Evolutionary conservation across 1,140 invertebrate species (phyloP).

Genomic region (Ceratina calcarata): DNA sequence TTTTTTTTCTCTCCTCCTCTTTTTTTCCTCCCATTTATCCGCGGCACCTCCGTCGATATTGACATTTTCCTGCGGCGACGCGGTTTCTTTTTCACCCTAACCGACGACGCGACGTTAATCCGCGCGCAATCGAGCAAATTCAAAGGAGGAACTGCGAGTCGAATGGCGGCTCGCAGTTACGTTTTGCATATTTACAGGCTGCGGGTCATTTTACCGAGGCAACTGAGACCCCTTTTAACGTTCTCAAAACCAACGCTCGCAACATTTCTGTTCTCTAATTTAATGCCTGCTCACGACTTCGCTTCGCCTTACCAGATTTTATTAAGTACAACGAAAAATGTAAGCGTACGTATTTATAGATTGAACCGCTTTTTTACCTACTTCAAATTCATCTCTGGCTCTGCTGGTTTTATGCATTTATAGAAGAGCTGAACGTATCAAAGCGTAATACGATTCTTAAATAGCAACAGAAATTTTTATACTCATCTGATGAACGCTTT

Average conservation of each 20-base stretch:
- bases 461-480: too few relatives aligned
- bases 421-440: too few relatives aligned
- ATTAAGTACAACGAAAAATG: too few relatives aligned
- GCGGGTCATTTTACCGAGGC: background rate
- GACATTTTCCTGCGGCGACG: constrained; percentile 32
- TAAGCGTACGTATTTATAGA: too few relatives aligned
- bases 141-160: constrained; percentile 21
- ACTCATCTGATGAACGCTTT: too few relatives aligned
- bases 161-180: background rate
- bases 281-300: too few relatives aligned
- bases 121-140: constrained; percentile 49
- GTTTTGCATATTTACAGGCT: background rate
- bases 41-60: constrained; percentile 29
- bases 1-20: background rate
- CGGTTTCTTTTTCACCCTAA: background rate
- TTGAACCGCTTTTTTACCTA: too few relatives aligned
- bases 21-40: background rate
- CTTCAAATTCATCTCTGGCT: too few relatives aligned
- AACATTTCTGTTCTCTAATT: too few relatives aligned
- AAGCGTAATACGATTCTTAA: too few relatives aligned
- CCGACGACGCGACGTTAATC: constrained; percentile 42
- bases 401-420: too few relatives aligned
- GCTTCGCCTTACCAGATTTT: too few relatives aligned
- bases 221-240: background rate
- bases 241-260: background rate